Conservation (phyloP, 1,140 invertebrate species). For the Drosophila rhopaloa region DNA sequence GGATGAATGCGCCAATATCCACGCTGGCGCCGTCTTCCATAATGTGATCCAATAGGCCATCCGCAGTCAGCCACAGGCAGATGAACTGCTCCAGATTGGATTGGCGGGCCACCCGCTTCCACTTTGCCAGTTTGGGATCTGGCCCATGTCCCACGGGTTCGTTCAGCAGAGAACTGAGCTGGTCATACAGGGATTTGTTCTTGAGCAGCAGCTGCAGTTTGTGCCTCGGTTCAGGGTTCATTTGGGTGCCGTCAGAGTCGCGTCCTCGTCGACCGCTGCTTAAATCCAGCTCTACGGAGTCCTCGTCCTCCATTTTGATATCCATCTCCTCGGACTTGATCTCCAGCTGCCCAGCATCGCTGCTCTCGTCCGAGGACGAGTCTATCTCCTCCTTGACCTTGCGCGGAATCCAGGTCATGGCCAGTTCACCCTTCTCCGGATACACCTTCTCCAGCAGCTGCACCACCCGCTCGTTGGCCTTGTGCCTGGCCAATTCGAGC, state of each 20-base stretch:
- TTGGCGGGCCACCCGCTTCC: slow-evolving; percentile 59
- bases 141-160: slow-evolving; percentile 11
- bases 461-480: slow-evolving; percentile 47
- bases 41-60: slow-evolving; percentile 65
- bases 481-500: slow-evolving; percentile 57
- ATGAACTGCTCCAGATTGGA: slow-evolving; percentile 41
- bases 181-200: slow-evolving; percentile 32
- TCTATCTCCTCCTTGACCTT: slow-evolving; percentile 70
- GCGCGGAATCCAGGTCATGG: slow-evolving; percentile 69
- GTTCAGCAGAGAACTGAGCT: slow-evolving; percentile 42
- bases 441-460: slow-evolving; percentile 57
- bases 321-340: slow-evolving; percentile 52
- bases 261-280: not conserved
- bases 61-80: slow-evolving; percentile 62
- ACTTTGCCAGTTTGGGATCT: slow-evolving; percentile 34
- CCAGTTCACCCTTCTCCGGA: slow-evolving; percentile 44
- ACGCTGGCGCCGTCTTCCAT: slow-evolving; percentile 40
- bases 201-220: slow-evolving; percentile 40
- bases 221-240: not conserved
- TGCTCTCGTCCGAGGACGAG: slow-evolving; percentile 68
- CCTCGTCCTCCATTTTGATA: slow-evolving; percentile 27
- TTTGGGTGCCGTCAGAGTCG: not conserved
- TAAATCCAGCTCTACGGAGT: slow-evolving; percentile 30
- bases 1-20: slow-evolving; percentile 45
- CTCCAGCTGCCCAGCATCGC: slow-evolving; percentile 40